phyloP scores from a whole-genome alignment of 2,113 vertebrate genomes.

The Rhea americana region DNA sequence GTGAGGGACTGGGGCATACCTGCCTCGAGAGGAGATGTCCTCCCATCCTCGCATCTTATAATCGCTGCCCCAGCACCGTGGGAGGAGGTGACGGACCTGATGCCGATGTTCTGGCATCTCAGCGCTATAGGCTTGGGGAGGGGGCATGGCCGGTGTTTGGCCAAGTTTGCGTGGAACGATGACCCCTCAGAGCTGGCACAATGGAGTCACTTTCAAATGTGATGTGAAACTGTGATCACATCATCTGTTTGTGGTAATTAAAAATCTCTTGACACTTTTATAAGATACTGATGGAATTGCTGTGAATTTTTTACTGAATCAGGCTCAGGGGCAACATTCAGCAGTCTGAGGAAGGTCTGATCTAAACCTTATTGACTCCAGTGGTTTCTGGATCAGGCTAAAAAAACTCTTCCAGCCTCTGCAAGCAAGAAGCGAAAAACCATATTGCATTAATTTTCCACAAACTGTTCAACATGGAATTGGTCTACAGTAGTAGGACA shows the following conservation, averaged over 20 bases:
- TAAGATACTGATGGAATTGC: not conserved
- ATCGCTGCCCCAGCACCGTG: not conserved
- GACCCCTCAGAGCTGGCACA: not conserved
- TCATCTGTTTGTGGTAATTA: not conserved
- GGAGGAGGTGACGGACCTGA: not conserved
- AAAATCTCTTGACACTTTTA: not conserved
- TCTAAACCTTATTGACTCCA: not conserved
- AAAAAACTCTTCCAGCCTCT: not conserved
- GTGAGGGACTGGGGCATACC: not conserved
- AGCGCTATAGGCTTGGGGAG: not conserved
- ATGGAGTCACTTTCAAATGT: not conserved
- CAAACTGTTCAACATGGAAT: constrained; percentile 18
- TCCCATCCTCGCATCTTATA: not conserved
- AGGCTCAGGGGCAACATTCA: not conserved
- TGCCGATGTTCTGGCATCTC: accelerated
- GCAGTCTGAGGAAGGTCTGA: not conserved
- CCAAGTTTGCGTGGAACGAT: not conserved
- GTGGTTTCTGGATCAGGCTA: not conserved
- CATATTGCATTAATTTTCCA: constrained; percentile 43
- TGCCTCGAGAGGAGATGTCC: not conserved
- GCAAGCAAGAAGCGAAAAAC: not conserved
- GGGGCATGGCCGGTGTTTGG: not conserved
- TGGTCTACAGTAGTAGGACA: not conserved
- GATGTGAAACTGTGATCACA: not conserved
- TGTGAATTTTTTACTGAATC: not conserved